Conservation (phyloP, 2,113 vertebrate genomes). For the Chiloscyllium plagiosum region DNA sequence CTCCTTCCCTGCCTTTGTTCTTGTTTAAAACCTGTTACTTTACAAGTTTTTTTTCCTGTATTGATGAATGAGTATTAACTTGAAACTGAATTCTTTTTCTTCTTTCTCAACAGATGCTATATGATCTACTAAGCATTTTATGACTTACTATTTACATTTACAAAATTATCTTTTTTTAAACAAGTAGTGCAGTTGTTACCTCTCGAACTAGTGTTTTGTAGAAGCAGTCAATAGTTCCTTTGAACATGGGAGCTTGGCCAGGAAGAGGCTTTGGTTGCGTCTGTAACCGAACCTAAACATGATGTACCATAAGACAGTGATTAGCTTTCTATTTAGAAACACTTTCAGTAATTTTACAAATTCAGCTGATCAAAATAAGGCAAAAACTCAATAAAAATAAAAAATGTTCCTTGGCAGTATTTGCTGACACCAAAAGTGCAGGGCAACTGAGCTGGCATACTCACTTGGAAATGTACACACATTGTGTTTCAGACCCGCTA, state of each 20-base stretch:
- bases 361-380: not conserved
- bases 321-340: not conserved
- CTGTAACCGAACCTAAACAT: conserved; percentile 82
- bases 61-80: not conserved
- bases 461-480: too few species aligned
- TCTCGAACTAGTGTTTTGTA: conserved; percentile 82
- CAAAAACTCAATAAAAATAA: not conserved
- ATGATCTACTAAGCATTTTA: not conserved
- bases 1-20: too few species aligned
- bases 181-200: conserved; percentile 50
- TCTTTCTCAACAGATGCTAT: not conserved
- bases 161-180: not conserved
- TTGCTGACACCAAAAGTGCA: too few species aligned
- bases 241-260: conserved; percentile 66
- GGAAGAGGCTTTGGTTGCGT: conserved; percentile 76
- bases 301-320: not conserved
- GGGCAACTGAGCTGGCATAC: too few species aligned
- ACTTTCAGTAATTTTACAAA: not conserved
- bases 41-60: not conserved
- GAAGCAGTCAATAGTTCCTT: conserved; percentile 89
- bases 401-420: not conserved
- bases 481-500: too few species aligned
- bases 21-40: not conserved
- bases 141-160: not conserved
- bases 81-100: not conserved